These are phyloP conservation scores for Neotoxoptera formosana DNA, from an alignment of 1,140 invertebrate genomes.

Conservation along the genomic window DNA sequence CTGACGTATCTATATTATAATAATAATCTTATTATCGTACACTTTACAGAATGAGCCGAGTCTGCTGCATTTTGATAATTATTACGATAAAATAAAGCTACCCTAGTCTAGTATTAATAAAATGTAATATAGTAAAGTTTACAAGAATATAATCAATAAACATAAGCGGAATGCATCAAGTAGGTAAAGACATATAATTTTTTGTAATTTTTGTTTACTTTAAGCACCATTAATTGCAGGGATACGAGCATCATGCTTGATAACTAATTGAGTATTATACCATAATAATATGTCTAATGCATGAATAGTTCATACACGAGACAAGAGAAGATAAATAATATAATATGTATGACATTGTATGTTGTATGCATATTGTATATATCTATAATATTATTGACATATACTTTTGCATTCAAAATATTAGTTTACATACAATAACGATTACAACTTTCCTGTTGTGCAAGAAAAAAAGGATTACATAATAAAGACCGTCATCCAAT, in stretches of 20 bases:
- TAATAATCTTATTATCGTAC: neutral
- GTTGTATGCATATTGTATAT: neutral
- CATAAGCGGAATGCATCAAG: slow-evolving; percentile 41
- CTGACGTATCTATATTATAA: neutral
- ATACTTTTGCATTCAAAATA: slow-evolving; percentile 12
- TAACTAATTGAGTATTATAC: slow-evolving; percentile 26
- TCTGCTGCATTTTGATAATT: neutral
- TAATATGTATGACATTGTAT: neutral
- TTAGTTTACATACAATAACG: neutral
- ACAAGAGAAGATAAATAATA: slow-evolving; percentile 16
- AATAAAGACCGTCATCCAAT: neutral
- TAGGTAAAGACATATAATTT: slow-evolving; percentile 52
- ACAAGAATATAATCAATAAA: slow-evolving; percentile 37
- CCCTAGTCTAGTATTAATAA: slow-evolving; percentile 50
- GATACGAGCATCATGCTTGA: slow-evolving; percentile 50
- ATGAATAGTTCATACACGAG: neutral
- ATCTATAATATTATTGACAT: slow-evolving; percentile 3
- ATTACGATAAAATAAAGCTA: slow-evolving; percentile 41
- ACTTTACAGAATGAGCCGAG: neutral
- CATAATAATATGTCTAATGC: slow-evolving; percentile 7
- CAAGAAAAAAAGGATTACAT: neutral
- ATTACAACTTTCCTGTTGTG: neutral
- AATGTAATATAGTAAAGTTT: slow-evolving; percentile 39
- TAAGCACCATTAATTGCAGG: slow-evolving; percentile 20
- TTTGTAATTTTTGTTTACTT: slow-evolving; percentile 53